Conservation (phyloP, 2,797 vertebrate genomes). For the Mormyrops boulengeri region DNA sequence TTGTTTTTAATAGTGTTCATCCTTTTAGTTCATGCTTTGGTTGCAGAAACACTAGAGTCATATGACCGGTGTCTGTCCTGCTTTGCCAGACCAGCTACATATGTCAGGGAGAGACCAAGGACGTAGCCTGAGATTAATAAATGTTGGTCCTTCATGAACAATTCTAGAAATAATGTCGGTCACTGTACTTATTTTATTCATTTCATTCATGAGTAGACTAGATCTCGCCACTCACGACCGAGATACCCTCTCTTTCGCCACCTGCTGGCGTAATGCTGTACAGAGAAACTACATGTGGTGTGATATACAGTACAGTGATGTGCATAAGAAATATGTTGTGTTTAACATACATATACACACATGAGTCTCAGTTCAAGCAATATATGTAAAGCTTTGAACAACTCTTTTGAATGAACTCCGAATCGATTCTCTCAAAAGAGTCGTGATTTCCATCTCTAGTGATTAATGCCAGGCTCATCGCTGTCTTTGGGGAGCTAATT, state of each 20-base stretch:
- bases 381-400: not conserved
- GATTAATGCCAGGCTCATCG: slow-evolving; percentile 35
- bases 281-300: not conserved
- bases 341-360: not conserved
- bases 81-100: not conserved
- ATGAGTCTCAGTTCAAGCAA: not conserved
- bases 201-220: not conserved
- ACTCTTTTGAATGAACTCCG: not conserved
- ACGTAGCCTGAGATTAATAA: not conserved
- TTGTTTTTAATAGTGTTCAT: not conserved
- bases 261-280: not conserved
- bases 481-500: slow-evolving; percentile 38
- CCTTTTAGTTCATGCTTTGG: not conserved
- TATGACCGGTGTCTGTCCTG: not conserved
- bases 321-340: not conserved
- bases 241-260: not conserved
- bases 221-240: not conserved
- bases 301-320: not conserved
- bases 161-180: not conserved
- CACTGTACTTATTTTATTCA: not conserved
- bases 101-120: not conserved
- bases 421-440: not conserved
- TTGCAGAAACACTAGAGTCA: not conserved
- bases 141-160: not conserved
- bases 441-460: not conserved